Evolutionary conservation across 2,888 invertebrate genomes (phyloP).

Genomic region (Nephrotoma guestfalica): DNA sequence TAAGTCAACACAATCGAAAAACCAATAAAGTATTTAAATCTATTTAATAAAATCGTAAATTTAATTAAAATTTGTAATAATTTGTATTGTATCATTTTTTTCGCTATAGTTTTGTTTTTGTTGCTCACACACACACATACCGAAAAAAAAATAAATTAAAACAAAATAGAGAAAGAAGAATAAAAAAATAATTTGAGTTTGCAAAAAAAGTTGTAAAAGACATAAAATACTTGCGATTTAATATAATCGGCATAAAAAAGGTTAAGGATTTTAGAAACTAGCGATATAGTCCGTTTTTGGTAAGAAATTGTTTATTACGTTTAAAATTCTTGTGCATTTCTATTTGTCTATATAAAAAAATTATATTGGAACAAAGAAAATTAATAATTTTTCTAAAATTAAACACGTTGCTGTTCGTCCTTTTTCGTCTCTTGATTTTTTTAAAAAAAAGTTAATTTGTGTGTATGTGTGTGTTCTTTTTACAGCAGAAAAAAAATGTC

Average conservation of each 20-base stretch:
- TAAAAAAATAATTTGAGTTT: neutral
- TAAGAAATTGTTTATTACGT: neutral
- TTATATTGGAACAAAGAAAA: neutral
- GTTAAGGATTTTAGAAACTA: neutral
- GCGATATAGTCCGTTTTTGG: neutral
- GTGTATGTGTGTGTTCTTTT: neutral
- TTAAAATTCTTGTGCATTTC: neutral
- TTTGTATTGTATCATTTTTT: neutral
- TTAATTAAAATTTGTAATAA: neutral
- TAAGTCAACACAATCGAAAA: neutral
- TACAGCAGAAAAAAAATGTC: neutral
- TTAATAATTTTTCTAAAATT: neutral
- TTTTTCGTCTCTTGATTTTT: neutral
- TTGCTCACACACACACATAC: neutral
- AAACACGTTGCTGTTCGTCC: slow-evolving; percentile 2
- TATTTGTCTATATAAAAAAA: neutral
- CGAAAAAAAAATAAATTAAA: neutral
- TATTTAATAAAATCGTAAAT: neutral
- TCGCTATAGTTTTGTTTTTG: neutral
- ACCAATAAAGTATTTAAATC: neutral
- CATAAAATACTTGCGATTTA: neutral
- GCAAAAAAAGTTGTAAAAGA: neutral
- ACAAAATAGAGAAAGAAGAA: neutral
- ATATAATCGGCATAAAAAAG: neutral
- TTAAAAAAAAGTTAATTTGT: neutral